Base-by-base conservation (phyloP, 37 sponge, comb jelly and placozoan genomes). In the Beroe forskalii region DNA sequence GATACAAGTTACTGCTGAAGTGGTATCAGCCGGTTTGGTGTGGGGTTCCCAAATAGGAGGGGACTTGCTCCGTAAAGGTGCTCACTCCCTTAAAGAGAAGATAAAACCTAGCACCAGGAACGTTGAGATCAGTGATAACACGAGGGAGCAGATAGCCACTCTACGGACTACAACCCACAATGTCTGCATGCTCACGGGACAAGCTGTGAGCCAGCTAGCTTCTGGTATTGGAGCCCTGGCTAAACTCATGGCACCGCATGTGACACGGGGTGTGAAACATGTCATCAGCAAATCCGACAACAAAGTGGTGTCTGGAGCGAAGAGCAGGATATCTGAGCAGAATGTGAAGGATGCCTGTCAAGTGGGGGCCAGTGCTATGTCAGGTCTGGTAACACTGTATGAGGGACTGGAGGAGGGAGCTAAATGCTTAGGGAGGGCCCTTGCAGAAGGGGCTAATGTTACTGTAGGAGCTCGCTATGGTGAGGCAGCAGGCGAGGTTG, bases 361-460 rank as follows among this genome's bases (percentile, higher is more conserved):
- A 37, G 55, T 80, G 43, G 86, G 86, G 2, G 86, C 55, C 28
- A 80, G 86, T 80, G 86, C 86, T 1, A 43, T 80, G 55, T 35
- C 86, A 40, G 86, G 86, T 1, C 48, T 80, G 28, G 86, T 12
- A 12, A 80, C 55, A 23, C 86, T 80, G 86, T 80, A 80, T 43
- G 86, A 80, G 28, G 86, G 86, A 9, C 86, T 80, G 30, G 86
- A 80, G 86, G 86, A 80, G 48, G 86, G 86, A 23, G 86, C 86
- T 3, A 80, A 80, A 31, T 23, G 35, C 31, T 38, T 80, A 24
- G 86, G 86, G 30, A 35, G 86, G 86, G 86, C 86, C 30, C 86
- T 80, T 24, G 86, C 86, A n/a, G 86, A 80, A 25, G 86, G 86
- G 22, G 55, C 86, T 43, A 80, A 80, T 43, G 86, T 80, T 9